Conservation (phyloP, 2,797 vertebrate genomes). For the Gambelia wislizenii region DNA sequence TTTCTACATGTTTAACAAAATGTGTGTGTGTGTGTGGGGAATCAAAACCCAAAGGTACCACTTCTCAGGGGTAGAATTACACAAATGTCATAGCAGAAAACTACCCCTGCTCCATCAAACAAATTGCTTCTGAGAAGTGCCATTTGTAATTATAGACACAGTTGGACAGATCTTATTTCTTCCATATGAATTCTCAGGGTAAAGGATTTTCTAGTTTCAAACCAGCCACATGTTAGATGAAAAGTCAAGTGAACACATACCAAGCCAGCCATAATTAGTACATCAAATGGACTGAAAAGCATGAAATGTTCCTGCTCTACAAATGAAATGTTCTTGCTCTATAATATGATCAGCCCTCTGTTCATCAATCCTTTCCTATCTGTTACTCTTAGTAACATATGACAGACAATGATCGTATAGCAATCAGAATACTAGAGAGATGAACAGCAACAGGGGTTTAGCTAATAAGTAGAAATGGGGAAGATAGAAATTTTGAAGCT, state of each 20-base stretch:
- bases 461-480: neutral
- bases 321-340: neutral
- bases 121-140: neutral
- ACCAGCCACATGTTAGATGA: neutral
- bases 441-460: conserved; percentile 4
- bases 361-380: neutral
- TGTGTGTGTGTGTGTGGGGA: too few relatives aligned
- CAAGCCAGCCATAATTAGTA: conserved; percentile 26
- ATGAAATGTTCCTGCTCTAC: neutral
- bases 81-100: neutral
- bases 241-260: neutral
- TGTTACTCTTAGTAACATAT: conserved; percentile 13
- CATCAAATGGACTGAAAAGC: conserved; percentile 10
- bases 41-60: neutral
- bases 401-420: neutral
- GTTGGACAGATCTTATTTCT: neutral
- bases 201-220: neutral
- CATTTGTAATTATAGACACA: conserved; percentile 4
- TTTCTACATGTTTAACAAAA: neutral
- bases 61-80: neutral
- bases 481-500: neutral
- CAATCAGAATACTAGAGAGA: neutral
- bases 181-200: neutral
- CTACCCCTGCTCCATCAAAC: neutral
- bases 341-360: neutral